Conservation (phyloP, 2,888 invertebrate species). For the Pasiphila rectangulata region DNA sequence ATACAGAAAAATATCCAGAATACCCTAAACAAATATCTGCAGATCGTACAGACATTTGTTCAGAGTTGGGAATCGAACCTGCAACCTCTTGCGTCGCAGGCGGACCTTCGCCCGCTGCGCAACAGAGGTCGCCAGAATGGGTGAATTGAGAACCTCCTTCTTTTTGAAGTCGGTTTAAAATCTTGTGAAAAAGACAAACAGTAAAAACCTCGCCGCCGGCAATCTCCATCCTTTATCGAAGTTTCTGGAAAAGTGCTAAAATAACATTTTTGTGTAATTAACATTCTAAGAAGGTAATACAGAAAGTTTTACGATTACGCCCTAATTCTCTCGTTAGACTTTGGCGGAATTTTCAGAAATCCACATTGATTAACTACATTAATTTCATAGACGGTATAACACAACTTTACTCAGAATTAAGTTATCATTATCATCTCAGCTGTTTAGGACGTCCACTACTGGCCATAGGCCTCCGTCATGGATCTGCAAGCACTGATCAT, state of each 20-base stretch:
- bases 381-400: no score
- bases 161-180: neutral
- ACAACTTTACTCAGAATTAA: neutral
- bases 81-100: no score
- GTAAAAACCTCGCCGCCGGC: constrained; percentile 8
- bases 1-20: no score
- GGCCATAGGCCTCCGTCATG: no score
- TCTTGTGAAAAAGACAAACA: constrained; percentile 9
- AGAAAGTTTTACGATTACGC: constrained; percentile 17
- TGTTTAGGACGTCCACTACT: no score
- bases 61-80: no score
- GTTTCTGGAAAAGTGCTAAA: constrained; percentile 11
- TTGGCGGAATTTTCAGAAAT: neutral
- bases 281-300: constrained; percentile 16
- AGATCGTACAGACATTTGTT: no score
- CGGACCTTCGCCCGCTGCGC: no score
- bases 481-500: no score
- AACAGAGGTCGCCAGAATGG: no score
- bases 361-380: neutral
- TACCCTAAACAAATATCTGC: no score
- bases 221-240: constrained; percentile 13
- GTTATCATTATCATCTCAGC: neutral
- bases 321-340: constrained; percentile 7
- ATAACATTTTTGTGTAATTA: constrained; percentile 24
- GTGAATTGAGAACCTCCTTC: no score